These are phyloP conservation scores for Threskiornis aethiopicus DNA, from an alignment of 2,797 vertebrate genomes.

Conservation along the genomic window DNA sequence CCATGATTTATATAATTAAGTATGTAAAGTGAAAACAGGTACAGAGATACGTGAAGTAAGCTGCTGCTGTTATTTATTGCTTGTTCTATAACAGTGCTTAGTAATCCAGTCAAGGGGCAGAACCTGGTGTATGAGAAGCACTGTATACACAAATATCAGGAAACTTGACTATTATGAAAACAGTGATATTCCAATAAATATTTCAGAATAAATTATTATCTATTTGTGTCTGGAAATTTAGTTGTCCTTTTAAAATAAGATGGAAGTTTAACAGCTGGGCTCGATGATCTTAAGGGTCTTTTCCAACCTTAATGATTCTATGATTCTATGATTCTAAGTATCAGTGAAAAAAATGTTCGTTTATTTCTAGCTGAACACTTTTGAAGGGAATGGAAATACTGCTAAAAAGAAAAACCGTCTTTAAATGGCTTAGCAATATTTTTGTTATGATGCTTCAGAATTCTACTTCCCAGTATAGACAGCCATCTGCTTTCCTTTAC, in stretches of 20 bases:
- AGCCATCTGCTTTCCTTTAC: neutral
- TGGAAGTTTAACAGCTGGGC: neutral
- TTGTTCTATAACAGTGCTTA: neutral
- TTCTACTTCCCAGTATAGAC: neutral
- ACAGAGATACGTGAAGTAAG: neutral
- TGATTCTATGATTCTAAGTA: no score
- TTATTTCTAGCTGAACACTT: neutral
- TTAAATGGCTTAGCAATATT: neutral
- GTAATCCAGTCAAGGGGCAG: neutral
- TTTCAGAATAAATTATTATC: neutral
- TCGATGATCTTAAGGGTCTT: no score
- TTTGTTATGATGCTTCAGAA: neutral
- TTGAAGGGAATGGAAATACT: neutral
- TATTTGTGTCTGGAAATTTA: neutral
- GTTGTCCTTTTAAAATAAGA: neutral
- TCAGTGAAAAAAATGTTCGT: fast-evolving
- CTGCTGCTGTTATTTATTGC: neutral
- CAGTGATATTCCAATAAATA: neutral
- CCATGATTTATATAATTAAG: neutral
- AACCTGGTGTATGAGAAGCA: neutral
- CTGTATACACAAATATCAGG: neutral
- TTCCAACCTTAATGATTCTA: no score
- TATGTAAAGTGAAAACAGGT: neutral
- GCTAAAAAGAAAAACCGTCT: neutral
- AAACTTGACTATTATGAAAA: neutral